Conservation (phyloP, 2,797 vertebrate species). For the Decapterus maruadsi region DNA sequence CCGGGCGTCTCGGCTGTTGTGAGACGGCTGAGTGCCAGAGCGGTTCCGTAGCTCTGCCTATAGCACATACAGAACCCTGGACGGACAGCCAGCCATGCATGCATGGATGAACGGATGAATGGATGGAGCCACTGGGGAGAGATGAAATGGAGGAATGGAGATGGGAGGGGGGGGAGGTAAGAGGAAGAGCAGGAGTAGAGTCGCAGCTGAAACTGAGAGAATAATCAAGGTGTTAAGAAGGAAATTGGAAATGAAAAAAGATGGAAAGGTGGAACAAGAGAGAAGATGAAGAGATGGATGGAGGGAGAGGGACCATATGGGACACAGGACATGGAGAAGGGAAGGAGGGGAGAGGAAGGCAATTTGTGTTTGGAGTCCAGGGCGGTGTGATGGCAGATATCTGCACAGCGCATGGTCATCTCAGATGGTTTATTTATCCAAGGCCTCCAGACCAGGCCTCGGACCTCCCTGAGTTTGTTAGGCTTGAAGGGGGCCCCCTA, state of each 20-base stretch:
- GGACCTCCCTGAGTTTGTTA: slow-evolving; percentile 93
- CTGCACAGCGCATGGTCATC: slow-evolving; percentile 89
- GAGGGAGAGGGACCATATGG: slow-evolving; percentile 44
- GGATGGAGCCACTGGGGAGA: slow-evolving; percentile 75
- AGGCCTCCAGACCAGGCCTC: slow-evolving; percentile 88
- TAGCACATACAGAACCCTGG: slow-evolving; percentile 74
- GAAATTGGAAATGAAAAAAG: slow-evolving; percentile 29
- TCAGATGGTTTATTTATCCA: slow-evolving; percentile 90
- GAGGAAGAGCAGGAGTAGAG: slow-evolving; percentile 39
- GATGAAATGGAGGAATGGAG: slow-evolving; percentile 69
- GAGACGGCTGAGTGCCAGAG: slow-evolving; percentile 74
- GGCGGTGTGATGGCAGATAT: slow-evolving; percentile 87
- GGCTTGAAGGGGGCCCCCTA: slow-evolving; percentile 88
- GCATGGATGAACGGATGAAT: slow-evolving; percentile 75
- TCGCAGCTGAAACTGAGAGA: slow-evolving; percentile 39
- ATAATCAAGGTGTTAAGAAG: slow-evolving; percentile 30
- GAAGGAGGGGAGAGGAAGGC: slow-evolving; percentile 46
- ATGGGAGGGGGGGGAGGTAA: slow-evolving; percentile 11
- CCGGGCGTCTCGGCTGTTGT: slow-evolving; percentile 64
- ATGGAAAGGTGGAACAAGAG: slow-evolving; percentile 15
- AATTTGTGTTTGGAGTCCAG: slow-evolving; percentile 81
- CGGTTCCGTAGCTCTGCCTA: slow-evolving; percentile 72
- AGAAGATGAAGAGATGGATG: slow-evolving; percentile 21
- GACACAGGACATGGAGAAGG: slow-evolving; percentile 50
- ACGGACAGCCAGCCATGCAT: slow-evolving; percentile 69